Base-by-base conservation (phyloP, 2,797 vertebrate species). In the Cheirogaleus major region DNA sequence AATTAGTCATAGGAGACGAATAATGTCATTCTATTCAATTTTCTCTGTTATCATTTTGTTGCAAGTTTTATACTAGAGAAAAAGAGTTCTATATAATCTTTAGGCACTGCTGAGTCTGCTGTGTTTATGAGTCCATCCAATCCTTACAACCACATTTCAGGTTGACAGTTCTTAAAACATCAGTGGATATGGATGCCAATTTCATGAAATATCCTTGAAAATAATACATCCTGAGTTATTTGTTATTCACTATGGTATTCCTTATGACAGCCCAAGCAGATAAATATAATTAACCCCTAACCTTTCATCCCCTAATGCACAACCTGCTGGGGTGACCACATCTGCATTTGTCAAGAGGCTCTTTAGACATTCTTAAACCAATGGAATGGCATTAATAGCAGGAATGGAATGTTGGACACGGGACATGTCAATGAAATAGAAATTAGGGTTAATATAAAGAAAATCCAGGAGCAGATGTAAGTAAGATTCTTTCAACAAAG, bases 141-240 rank as follows among this genome's bases (percentile, higher is more conserved):
- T 89, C 27, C 80, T 96, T 90, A 94, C 75, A 95, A 75, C 43
- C 57, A 61, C 72, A 41, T 97, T 97, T 95, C 32, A 93, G 45
- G 57, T 48, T 93, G 81, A 94, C 59, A 87, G 27, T 96, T 89
- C 83, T 96, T 96, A 95, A 98, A 93, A 96, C 20, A 93, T 89
- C 69, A 94, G 83, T 93, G 52, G 35, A 85, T 96, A 83, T 80
- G 38, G 43, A 67, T 95, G 43, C 57, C 89, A 92, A 95, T 95
- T 95, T 96, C 45, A 35, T 67, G 14, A 96, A 95, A 50, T 92
- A 86, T 90, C 61, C 18, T 41, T 57, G 52, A 61, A 17, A 95
- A 89, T 87, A 95, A 96, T 75, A 80, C 41, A 94, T 52, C 35
- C 50, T 82, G 59, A 50, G 32, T 79, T 97, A 89, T 82, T 97